Conservation (phyloP, 2,888 invertebrate genomes). For the Drosophila anomalata region DNA sequence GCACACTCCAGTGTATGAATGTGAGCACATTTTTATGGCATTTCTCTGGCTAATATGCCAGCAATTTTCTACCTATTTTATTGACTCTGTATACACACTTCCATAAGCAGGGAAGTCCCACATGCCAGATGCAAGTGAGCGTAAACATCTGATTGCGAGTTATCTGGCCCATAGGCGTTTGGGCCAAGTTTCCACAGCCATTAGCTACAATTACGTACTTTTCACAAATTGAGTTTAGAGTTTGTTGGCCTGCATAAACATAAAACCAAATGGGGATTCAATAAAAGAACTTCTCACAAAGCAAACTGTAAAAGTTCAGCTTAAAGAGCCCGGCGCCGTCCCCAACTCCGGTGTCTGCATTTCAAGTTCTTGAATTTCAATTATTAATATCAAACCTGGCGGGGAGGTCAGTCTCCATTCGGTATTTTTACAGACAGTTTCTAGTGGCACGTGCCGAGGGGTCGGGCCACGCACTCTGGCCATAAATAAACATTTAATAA, state of each 20-base stretch:
- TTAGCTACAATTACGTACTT: slow-evolving; percentile 71
- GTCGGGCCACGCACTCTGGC: slow-evolving; percentile 49
- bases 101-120: not conserved
- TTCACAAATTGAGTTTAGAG: slow-evolving; percentile 61
- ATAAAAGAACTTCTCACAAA: slow-evolving; percentile 31
- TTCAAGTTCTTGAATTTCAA: slow-evolving; percentile 25
- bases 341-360: not conserved
- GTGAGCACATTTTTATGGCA: slow-evolving; percentile 66
- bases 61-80: slow-evolving; percentile 78
- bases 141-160: slow-evolving; percentile 58
- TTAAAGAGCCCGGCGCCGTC: not conserved
- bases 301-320: slow-evolving; percentile 6
- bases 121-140: slow-evolving; percentile 21
- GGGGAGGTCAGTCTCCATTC: slow-evolving; percentile 9
- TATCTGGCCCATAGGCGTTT: slow-evolving; percentile 11
- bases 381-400: slow-evolving; percentile 18
- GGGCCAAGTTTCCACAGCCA: slow-evolving; percentile 48
- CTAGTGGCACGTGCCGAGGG: slow-evolving; percentile 38
- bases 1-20: slow-evolving; percentile 72
- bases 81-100: slow-evolving; percentile 43
- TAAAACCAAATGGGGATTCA: slow-evolving; percentile 34
- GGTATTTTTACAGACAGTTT: slow-evolving; percentile 39
- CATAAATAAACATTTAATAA: slow-evolving; percentile 76
- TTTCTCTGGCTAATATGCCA: slow-evolving; percentile 74
- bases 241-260: slow-evolving; percentile 40